phyloP scores from a whole-genome alignment of 2,797 vertebrate species.

The Pagetopsis macropterus region DNA sequence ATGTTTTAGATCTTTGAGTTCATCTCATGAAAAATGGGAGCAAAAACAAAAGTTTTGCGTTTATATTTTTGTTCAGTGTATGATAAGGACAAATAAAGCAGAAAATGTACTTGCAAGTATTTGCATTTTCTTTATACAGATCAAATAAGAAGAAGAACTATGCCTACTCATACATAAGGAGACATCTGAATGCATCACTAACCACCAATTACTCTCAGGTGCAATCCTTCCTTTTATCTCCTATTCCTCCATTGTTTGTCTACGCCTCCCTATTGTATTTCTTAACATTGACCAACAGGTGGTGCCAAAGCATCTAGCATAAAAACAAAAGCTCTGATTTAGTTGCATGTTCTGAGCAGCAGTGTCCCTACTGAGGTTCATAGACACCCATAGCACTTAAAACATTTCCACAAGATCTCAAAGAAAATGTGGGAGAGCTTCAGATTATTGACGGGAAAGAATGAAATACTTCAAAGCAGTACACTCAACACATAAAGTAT shows the following conservation, averaged over 20 bases:
- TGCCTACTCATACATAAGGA: background rate
- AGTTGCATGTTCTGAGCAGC: conserved; percentile 14
- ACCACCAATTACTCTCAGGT: background rate
- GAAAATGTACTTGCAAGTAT: no score
- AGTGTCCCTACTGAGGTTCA: conserved; percentile 3
- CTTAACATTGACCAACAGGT: conserved; percentile 53
- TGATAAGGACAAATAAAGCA: background rate
- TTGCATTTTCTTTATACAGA: background rate
- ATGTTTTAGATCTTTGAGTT: no score
- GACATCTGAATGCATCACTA: background rate
- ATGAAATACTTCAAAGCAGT: conserved; percentile 7
- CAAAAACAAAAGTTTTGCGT: no score
- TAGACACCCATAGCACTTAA: conserved; percentile 24
- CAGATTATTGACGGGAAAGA: background rate
- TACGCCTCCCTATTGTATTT: conserved; percentile 21
- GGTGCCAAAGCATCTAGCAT: conserved; percentile 46
- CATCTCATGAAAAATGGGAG: no score
- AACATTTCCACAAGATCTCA: conserved; percentile 11
- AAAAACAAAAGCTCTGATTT: conserved; percentile 12
- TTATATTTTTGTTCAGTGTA: no score
- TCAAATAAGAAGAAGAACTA: background rate
- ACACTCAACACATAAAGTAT: background rate
- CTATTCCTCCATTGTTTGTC: conserved; percentile 13
- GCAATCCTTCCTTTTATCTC: background rate
- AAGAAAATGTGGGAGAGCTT: conserved; percentile 1